Evolutionary conservation across 2,113 vertebrate genomes (phyloP), one percentile per base, ranked within the genome.

Genomic region (Picathartes gymnocephalus): DNA sequence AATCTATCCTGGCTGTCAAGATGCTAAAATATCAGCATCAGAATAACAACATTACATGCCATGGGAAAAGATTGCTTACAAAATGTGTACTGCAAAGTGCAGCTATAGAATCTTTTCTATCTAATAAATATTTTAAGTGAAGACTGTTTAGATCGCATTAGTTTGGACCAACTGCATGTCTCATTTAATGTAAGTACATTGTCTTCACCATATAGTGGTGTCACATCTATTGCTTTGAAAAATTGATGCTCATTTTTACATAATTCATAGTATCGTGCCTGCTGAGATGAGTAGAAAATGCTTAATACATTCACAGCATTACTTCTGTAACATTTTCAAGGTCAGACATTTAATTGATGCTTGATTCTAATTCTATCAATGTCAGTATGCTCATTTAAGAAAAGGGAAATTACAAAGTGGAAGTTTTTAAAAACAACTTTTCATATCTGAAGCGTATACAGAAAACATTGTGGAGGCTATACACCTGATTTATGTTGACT

Each of bases 161-260:
- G 47, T 83, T 91, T 83, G 42, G 74, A 88, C 58, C 51, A 90
- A 58, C 83, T 71, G 23, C 35, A 35, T 86, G 86, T 96, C 88
- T 87, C 33, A 57, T 87, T 78, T 83, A 88, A 90, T 88, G 27
- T 40, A 88, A 94, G 83, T 77, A 79, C 77, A 92, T 95, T 91
- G 88, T 95, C 97, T 95, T 92, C 54, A 68, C 68, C 60, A 14
- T 73, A 82, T 16, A 95, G 77, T 81, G 39, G 86, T 95, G 90
- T 93, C 95, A 95, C 60, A 86, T 95, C 88, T 86, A 72, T 44
- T 66, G 85, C 74, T 91, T 94, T 95, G 88, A 97, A 95, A 96
- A 90, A 95, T 81, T 94, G 56, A 93, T 95, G 65, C 13, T 79
- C 1, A 6, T 95, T 90, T 96, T 93, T 97, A 93, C 95, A 95